A percentile compares a stretch with the other conserved stretches of the same genome.
Conservation (phyloP, 1,140 invertebrate genomes). For the Drosophila littoralis region DNA sequence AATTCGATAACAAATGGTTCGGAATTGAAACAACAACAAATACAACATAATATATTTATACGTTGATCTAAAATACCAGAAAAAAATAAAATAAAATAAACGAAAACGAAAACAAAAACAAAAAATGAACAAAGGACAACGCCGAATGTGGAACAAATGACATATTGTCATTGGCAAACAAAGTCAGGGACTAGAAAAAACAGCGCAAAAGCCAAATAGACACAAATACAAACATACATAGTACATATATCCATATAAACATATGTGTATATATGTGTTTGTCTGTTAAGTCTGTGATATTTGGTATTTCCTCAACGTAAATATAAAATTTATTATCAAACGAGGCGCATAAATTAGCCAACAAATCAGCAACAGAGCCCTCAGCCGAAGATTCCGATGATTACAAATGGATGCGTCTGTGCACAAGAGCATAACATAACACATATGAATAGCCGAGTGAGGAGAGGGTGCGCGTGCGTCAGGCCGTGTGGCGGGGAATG, state of each 20-base stretch:
- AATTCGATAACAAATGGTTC: constrained; percentile 82
- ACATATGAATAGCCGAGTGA: constrained; percentile 9
- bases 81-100: constrained; percentile 4
- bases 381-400: constrained; percentile 48
- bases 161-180: constrained; percentile 71
- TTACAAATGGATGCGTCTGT: constrained; percentile 68
- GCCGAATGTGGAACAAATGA: constrained; percentile 76
- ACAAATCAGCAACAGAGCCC: constrained; percentile 63
- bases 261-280: constrained; percentile 11
- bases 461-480: background rate
- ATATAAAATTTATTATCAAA: constrained; percentile 82
- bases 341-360: constrained; percentile 73
- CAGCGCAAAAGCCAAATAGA: constrained; percentile 17
- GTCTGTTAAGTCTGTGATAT: constrained; percentile 2
- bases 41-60: constrained; percentile 58
- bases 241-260: constrained; percentile 2
- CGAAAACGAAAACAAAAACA: constrained; percentile 10
- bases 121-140: constrained; percentile 53
- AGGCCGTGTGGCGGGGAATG: background rate
- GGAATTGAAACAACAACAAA: constrained; percentile 75
- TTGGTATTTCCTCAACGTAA: constrained; percentile 74
- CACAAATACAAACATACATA: background rate
- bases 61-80: constrained; percentile 19
- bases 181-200: constrained; percentile 23
- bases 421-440: background rate